Evolutionary conservation across 2,113 vertebrate species (phyloP).

Genomic region (Clarias gariepinus): DNA sequence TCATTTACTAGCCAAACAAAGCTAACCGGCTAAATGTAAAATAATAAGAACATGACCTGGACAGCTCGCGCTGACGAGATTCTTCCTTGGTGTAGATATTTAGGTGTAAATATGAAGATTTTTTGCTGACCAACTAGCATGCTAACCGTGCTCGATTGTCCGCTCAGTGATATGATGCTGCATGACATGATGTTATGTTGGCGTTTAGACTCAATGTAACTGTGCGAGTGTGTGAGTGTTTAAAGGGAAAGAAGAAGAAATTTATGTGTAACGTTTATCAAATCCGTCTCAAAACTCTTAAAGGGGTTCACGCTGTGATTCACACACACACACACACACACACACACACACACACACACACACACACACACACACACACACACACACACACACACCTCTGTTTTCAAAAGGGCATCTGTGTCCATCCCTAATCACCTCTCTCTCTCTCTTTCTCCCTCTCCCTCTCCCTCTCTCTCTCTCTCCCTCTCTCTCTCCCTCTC

Average conservation of each 20-base stretch:
- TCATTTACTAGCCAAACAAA: not conserved
- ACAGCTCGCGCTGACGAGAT: not conserved
- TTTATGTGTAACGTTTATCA: not conserved
- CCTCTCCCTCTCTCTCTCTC: not conserved
- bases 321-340: too few relatives aligned
- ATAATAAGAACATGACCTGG: not conserved
- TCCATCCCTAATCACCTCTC: conserved; percentile 48
- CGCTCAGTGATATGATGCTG: not conserved
- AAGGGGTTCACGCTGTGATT: too few relatives aligned
- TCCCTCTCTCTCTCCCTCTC: not conserved
- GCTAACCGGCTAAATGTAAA: not conserved
- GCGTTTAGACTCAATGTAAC: not conserved
- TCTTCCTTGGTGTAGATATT: not conserved
- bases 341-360: not conserved
- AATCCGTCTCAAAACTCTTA: not conserved
- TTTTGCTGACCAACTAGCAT: not conserved
- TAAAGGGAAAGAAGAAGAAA: not conserved
- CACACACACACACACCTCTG: not conserved
- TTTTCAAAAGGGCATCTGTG: conserved; percentile 3
- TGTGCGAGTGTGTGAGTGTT: not conserved
- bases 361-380: not conserved
- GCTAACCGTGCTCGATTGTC: not conserved
- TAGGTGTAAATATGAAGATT: not conserved
- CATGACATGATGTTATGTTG: not conserved
- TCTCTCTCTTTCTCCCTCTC: not conserved